These are phyloP conservation scores for Trachelus tabidus DNA, from an alignment of 2,888 invertebrate species.

Conservation along the genomic window DNA sequence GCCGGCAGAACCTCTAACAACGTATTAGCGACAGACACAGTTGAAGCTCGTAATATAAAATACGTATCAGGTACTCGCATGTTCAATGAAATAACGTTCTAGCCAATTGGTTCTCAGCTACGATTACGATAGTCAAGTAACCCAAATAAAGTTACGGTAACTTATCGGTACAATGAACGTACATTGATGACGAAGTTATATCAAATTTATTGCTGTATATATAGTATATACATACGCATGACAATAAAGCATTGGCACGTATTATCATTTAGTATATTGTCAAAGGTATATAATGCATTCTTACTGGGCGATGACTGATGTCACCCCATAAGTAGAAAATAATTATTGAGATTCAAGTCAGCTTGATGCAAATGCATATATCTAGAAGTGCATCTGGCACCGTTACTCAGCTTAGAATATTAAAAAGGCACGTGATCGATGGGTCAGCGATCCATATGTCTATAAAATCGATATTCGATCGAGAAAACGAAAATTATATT, in stretches of 20 bases:
- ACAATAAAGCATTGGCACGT: not conserved
- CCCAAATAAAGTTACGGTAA: not conserved
- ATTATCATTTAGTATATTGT: not conserved
- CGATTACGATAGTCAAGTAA: not conserved
- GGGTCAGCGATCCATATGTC: not conserved
- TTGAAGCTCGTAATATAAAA: not conserved
- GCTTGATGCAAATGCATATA: not conserved
- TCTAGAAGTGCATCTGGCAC: not conserved
- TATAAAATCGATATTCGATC: not conserved
- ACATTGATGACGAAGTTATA: not conserved
- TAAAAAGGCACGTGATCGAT: not conserved
- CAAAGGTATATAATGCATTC: not conserved
- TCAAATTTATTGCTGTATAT: not conserved
- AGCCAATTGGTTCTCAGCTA: not conserved
- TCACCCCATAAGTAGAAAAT: not conserved
- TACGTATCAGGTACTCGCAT: not conserved
- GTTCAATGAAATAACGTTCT: not conserved
- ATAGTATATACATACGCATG: not conserved
- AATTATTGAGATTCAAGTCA: not conserved
- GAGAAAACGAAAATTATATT: not conserved
- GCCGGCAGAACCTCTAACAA: not conserved
- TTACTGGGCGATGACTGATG: not conserved
- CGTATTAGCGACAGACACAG: not conserved
- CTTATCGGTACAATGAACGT: not conserved
- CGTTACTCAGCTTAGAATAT: not conserved